Conservation (phyloP, 2,113 vertebrate species). For the Tamias sibiricus region DNA sequence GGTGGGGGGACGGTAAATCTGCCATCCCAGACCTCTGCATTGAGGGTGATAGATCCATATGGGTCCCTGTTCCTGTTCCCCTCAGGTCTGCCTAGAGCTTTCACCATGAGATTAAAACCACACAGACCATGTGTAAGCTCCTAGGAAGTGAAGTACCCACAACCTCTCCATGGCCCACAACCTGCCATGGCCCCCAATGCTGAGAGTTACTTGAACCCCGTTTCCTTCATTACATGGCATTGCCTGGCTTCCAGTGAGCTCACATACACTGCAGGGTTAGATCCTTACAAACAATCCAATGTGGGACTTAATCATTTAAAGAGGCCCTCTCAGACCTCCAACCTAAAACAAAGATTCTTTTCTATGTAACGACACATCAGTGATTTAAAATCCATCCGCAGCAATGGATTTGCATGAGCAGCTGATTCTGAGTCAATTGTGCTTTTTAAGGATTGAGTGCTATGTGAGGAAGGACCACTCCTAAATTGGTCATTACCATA, state of each 20-base stretch:
- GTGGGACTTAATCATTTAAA: not conserved
- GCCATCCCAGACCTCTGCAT: not conserved
- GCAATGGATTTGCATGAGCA: not conserved
- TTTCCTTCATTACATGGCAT: not conserved
- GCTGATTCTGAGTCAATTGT: not conserved
- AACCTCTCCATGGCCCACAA: not conserved
- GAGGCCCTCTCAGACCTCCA: not conserved
- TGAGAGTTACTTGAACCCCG: not conserved
- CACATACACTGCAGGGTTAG: not conserved
- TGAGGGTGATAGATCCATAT: not conserved
- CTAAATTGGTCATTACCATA: not conserved
- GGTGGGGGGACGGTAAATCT: not conserved
- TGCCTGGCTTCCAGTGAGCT: rapidly evolving
- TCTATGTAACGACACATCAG: not conserved
- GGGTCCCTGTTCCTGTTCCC: not conserved
- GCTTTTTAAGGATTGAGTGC: not conserved
- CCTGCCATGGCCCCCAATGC: rapidly evolving
- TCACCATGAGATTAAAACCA: not conserved
- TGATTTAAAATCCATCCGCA: not conserved
- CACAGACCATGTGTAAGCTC: rapidly evolving
- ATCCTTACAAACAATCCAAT: not conserved
- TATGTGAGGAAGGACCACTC: not conserved
- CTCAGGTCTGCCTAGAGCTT: not conserved
- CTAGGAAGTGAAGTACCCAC: not conserved
- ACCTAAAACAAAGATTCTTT: constrained; percentile 2